Evolutionary conservation across 1,140 invertebrate genomes (phyloP), one percentile per base, ranked within the genome.

Genomic region (Cryptotermes secundus): DNA sequence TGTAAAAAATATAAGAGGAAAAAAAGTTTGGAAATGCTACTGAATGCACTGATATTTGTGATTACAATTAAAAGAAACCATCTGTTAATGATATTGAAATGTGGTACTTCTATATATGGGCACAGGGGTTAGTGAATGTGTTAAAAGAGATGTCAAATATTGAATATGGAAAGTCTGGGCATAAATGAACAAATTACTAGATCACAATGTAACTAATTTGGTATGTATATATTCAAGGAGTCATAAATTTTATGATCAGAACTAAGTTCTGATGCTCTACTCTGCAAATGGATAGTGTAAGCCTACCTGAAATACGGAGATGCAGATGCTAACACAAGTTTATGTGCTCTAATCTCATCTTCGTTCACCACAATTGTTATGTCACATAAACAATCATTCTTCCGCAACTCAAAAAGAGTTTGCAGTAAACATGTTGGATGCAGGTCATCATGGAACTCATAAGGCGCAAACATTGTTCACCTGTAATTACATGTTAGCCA

Each of bases 301-400:
- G n/a, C 31, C 31, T 85, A 72, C 88, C 87, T 85, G 87, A 94
- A 94, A 88, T 94, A 94, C 65, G 91, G 91, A 84, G 92, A 92
- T 85, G 92, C 92, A 9, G 93, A 90, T 34, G 92, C 90, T 16
- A 94, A 88, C 6, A 94, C 90, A 83, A 92, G 90, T 87, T 92
- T 92, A 87, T 94, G 93, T n/a, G 92, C 93, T 10, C 88, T 87
- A n/a, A 92, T 84, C n/a, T 85, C 84, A 45, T 80, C 79, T 10
- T 34, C 45, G 80, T 83, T 72, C 24, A 83, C 84, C 24, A 79
- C 65, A 16, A 85, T n/a, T 2, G 82, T 65, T 22, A 85, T 38
- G 34, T 85, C 84, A 38, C 84, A 85, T 31, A 85, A 45, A 79
- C n/a, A 34, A 2, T 82, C 82, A 26, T 16, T 35, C 16, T 79